Evolutionary conservation across 2,888 invertebrate species (phyloP), one percentile per base, ranked within the genome.

Genomic region (Geophilus truncorum): DNA sequence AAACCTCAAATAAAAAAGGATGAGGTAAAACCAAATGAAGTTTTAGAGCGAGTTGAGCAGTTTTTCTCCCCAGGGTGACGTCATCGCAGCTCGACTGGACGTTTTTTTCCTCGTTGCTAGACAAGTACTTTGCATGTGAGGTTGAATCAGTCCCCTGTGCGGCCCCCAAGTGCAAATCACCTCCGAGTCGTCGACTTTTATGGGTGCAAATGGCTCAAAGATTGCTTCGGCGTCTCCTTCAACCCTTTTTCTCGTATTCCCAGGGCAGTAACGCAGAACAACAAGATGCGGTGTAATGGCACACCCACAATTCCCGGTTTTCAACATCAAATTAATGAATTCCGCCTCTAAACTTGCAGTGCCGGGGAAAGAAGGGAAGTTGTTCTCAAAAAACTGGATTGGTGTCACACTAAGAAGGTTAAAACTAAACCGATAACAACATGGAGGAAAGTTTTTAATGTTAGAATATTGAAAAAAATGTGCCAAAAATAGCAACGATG

Each of bases 131-230:
- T 62, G 62, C 62, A 62, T 62, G 7, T 62, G 7, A 23, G 7
- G 4, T n/a, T 7, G 9, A 25, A 62, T 62, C 62, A 62, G 62
- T 62, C 62, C 62, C 62, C 62, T 23, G 62, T 25, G 62, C 10
- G 62, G 25, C 10, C 23, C 23, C 15, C 25, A 25, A 25, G 62
- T 25, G 62, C 62, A 62, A 62, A 62, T 62, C 62, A 62, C 62
- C 62, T 62, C 6, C 62, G 23, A 62, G 62, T 62, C 62, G 62
- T 62, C 62, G 62, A 62, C 62, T 62, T 62, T 62, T 62, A 62
- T 62, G 62, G 21, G 62, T 15, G 62, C 15, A 62, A 62, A 62
- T 62, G 23, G 23, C 25, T 23, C 62, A 62, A 62, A 62, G 62
- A 62, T 62, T 23, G 62, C 62, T 25, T 62, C 25, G n/a, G 62